Base-by-base conservation (phyloP, 2,888 invertebrate genomes). In the Bombylius major region DNA sequence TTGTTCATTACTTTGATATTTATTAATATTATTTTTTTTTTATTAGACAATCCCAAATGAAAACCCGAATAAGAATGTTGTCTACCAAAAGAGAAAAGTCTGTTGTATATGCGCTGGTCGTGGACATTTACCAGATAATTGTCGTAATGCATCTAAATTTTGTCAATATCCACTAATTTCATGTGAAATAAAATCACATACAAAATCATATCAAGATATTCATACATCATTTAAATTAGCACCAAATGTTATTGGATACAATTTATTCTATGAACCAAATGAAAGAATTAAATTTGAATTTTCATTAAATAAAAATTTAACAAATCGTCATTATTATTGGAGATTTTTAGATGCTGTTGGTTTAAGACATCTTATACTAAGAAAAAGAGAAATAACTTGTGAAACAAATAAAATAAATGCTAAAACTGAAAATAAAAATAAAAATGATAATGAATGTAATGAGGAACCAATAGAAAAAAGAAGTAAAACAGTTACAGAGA, bases 101-200 rank as follows among this genome's bases (percentile, higher is more conserved):
- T 82, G 82, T 69, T 80, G 81, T 62, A 77, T 79, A 34, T 82
- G 82, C 65, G 75, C 78, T 4, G 70, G 72, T 1, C 75, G 76
- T 12, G 82, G 82, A 0, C 82, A 82, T 65, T 64, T 68, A 34
- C 65, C 71, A 1, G 75, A 75, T 54, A 64, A 65, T n/a, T 75
- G 75, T 54, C 65, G 65, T 13, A 66, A 69, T 6, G 65, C 70
- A n/a, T 63, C 66, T 11, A 23, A 3, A 23, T 23, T 23, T 23
- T 23, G 23, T 23, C 70, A 73, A 51, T 73, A 66, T 62, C 71
- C 67, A 3, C 56, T 47, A 31, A 60, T 56, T 46, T 54, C 63
- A 3, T 65, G 62, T 13, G 61, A 63, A 5, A 67, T 73, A 50
- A 64, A 67, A 55, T 72, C 73, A 3, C 68, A 73, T 62, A 66